Evolutionary conservation across 2,113 vertebrate species (phyloP).

Genomic region (Ophthalmolycus amberensis): DNA sequence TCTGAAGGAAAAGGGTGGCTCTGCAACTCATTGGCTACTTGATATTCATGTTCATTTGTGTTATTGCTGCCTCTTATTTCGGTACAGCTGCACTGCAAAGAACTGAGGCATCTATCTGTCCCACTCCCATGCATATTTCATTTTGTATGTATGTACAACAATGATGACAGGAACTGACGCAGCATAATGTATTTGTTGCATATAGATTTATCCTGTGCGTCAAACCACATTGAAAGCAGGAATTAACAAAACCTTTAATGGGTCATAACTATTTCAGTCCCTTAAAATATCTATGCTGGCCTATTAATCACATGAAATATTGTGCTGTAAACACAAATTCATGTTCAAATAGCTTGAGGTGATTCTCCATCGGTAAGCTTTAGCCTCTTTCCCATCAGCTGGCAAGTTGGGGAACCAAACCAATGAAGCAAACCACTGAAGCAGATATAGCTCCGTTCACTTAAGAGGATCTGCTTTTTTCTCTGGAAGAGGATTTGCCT

Average conservation of each 20-base stretch:
- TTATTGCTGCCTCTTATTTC: constrained; percentile 20
- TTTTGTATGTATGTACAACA: constrained; percentile 58
- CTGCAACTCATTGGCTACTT: constrained; percentile 3
- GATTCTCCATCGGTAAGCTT: constrained; percentile 61
- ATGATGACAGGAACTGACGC: constrained; percentile 26
- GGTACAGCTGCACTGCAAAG: constrained; percentile 27
- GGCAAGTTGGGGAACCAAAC: constrained; percentile 58
- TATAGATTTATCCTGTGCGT: constrained; percentile 35
- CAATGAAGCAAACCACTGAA: constrained; percentile 53
- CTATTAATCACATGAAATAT: constrained; percentile 16
- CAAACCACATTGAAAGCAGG: constrained; percentile 19
- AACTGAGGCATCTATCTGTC: constrained; percentile 24
- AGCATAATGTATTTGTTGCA: constrained; percentile 28
- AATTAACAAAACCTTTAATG: constrained; percentile 25
- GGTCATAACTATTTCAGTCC: constrained; percentile 38
- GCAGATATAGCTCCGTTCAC: constrained; percentile 19
- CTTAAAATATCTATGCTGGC: constrained; percentile 31
- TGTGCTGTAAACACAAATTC: constrained; percentile 44
- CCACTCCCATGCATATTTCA: constrained; percentile 61
- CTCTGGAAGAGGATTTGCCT: constrained; percentile 18
- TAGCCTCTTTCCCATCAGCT: constrained; percentile 33
- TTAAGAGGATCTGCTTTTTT: constrained; percentile 19
- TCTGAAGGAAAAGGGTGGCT: neutral
- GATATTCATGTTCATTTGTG: constrained; percentile 12
- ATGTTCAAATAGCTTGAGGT: constrained; percentile 47